Evolutionary conservation across 1,140 invertebrate genomes (phyloP), one percentile per base, ranked within the genome.

Genomic region (Aplysia californica): DNA sequence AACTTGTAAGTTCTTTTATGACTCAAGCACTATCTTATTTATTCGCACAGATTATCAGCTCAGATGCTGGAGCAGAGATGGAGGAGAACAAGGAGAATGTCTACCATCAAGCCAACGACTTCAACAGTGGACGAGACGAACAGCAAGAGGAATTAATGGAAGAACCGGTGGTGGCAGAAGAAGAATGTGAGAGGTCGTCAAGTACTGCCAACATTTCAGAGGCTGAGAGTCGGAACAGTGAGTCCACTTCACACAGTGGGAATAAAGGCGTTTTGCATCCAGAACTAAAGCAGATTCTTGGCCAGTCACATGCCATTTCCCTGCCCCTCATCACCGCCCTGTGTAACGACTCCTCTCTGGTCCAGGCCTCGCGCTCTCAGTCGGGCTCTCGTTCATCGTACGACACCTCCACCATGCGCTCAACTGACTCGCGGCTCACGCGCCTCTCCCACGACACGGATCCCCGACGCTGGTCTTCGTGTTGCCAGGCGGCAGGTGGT

Each of bases 271-370:
- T 77, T 6, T 79, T 87, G 36, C 86, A 87, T 69, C 86, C 86
- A 20, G 86, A 87, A 64, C 75, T 87, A 20, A 82, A 86, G 56
- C 81, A 86, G 64, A 87, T 87, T 20, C 58, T 83, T 29, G 82
- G 82, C 35, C 79, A 85, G 76, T 80, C 82, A 1, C 80, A 86
- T 76, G 83, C 82, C 31, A 79, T 82, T 50, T 85, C 85, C 29
- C 76, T 88, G 39, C 86, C 87, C 23, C 79, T 88, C 29, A 87
- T 88, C 68, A 85, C 82, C 21, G 86, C 85, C 5, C 77, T 88
- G 41, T 87, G 84, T 78, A 87, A 86, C 74, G 87, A 88, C 68
- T 83, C 81, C 38, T 77, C 82, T 2, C 76, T 88, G 10, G 82
- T 85, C 83, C 75, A 78, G 10, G 78, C 77, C 55, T 79, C 71